Conservation (phyloP, 2,888 invertebrate species). For the Toxonevra muliebris region DNA sequence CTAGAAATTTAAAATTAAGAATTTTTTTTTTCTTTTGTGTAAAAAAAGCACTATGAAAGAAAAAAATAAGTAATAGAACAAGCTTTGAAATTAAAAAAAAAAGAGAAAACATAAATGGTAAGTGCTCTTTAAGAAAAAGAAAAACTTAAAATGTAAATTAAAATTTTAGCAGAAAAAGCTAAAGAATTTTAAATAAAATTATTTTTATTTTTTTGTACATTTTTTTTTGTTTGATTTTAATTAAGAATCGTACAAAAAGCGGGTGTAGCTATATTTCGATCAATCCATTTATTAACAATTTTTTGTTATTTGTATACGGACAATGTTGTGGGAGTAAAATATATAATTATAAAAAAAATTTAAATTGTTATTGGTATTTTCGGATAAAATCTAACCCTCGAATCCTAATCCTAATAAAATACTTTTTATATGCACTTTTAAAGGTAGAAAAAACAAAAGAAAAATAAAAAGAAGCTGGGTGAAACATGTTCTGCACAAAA, state of each 20-base stretch:
- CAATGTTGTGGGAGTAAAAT: slow-evolving; percentile 38
- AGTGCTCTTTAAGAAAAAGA: neutral
- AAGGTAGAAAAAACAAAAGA: too few relatives aligned
- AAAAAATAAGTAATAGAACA: slow-evolving; percentile 25
- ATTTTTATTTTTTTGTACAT: neutral
- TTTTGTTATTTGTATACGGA: slow-evolving; percentile 61
- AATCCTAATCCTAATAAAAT: too few relatives aligned
- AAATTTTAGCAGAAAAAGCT: neutral
- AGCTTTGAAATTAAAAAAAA: slow-evolving; percentile 22
- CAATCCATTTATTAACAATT: slow-evolving; percentile 31
- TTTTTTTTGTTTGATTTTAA: neutral
- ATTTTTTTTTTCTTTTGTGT: too few relatives aligned
- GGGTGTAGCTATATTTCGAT: slow-evolving; percentile 33
- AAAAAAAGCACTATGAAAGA: slow-evolving; percentile 18
- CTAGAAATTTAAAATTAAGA: neutral
- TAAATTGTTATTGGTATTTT: too few relatives aligned
- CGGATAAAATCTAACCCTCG: too few relatives aligned
- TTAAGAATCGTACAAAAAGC: slow-evolving; percentile 28
- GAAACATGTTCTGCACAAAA: neutral
- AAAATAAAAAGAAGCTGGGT: too few relatives aligned
- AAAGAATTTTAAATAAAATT: neutral
- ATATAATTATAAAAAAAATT: too few relatives aligned
- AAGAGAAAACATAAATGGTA: neutral
- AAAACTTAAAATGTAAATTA: too few relatives aligned
- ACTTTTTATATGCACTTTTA: too few relatives aligned